Evolutionary conservation across 2,113 vertebrate species (phyloP).

Genomic region (Myocastor coypus): DNA sequence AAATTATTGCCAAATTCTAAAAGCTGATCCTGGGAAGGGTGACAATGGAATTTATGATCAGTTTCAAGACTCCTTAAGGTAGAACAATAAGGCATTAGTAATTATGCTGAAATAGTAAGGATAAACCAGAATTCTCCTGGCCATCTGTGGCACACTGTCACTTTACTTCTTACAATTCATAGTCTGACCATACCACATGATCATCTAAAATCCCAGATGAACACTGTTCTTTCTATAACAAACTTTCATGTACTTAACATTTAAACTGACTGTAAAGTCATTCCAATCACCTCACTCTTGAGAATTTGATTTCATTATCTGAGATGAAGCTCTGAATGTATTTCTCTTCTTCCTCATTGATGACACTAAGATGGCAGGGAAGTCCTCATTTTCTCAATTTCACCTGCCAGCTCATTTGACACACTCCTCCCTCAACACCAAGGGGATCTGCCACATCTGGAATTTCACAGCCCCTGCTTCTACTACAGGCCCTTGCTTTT

Average conservation of each 20-base stretch:
- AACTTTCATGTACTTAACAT: neutral
- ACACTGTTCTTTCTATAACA: neutral
- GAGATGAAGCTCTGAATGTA: neutral
- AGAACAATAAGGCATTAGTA: neutral
- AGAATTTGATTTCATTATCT: constrained; percentile 51
- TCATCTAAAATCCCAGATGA: neutral
- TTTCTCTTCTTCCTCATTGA: constrained; percentile 1
- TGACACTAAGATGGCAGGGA: neutral
- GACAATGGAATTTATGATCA: neutral
- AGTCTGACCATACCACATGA: neutral
- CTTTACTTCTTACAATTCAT: neutral
- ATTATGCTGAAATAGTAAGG: neutral
- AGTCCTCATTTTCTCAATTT: constrained; percentile 1
- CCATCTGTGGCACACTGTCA: neutral
- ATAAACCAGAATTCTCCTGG: too few relatives aligned
- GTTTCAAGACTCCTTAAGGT: neutral
- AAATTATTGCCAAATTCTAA: neutral
- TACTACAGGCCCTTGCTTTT: constrained; percentile 37
- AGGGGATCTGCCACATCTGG: neutral
- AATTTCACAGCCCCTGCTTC: constrained; percentile 37
- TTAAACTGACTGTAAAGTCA: constrained; percentile 7
- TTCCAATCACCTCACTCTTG: constrained; percentile 39
- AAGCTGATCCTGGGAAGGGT: neutral
- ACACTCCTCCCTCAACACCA: neutral
- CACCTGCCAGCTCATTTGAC: neutral